These are phyloP conservation scores for Sciaenops ocellatus DNA, from an alignment of 2,797 vertebrate genomes.

Conservation along the genomic window DNA sequence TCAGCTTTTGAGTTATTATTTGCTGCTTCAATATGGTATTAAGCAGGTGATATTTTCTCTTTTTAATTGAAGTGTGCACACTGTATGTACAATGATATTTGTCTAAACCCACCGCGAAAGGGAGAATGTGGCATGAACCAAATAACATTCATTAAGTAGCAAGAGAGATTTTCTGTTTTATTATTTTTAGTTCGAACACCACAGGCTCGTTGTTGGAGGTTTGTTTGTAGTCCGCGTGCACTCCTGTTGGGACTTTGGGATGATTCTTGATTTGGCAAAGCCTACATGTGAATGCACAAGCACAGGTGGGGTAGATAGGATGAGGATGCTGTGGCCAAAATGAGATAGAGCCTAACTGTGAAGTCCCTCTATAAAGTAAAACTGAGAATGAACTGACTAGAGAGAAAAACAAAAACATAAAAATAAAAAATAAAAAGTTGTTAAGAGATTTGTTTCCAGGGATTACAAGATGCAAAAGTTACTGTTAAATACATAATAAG, in stretches of 20 bases:
- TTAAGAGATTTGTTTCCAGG: background rate
- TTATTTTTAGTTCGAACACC: background rate
- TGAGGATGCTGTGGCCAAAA: background rate
- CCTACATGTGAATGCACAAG: background rate
- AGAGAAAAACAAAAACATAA: background rate
- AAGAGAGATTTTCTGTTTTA: background rate
- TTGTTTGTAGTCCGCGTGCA: background rate
- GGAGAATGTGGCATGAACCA: no score
- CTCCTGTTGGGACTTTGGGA: background rate
- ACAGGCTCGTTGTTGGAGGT: background rate
- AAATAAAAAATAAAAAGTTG: background rate
- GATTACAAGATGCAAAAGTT: background rate
- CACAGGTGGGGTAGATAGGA: background rate
- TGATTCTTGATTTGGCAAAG: background rate
- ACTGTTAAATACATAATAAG: background rate
- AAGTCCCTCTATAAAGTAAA: background rate
- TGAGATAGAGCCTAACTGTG: background rate
- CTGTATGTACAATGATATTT: background rate
- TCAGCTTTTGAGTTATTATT: background rate
- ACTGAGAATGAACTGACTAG: background rate
- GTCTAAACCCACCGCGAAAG: background rate
- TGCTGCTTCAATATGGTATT: background rate
- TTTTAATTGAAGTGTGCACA: background rate
- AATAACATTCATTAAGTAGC: background rate
- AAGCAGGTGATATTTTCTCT: background rate